phyloP scores from a whole-genome alignment of 2,113 vertebrate genomes.

The Tupaia chinensis region DNA sequence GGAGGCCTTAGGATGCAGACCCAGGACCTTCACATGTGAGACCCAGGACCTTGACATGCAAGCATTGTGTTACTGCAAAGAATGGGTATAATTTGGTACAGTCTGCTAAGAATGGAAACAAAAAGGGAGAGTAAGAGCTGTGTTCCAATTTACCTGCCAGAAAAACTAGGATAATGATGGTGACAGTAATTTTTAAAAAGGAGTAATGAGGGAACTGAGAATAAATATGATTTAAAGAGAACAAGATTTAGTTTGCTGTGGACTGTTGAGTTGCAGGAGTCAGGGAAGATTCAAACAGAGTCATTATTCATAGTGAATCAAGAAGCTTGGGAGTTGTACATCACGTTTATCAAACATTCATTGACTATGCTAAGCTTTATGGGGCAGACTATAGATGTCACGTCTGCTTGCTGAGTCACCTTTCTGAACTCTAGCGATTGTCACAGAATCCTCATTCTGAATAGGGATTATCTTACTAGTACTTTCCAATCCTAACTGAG shows the following conservation, averaged over 20 bases:
- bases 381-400: neutral
- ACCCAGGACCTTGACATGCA: too few species aligned
- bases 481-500: neutral
- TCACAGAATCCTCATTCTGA: neutral
- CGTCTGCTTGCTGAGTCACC: neutral
- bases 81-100: neutral
- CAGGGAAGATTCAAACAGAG: neutral
- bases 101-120: neutral
- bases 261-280: neutral
- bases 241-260: neutral
- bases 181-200: neutral
- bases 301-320: neutral
- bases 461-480: neutral
- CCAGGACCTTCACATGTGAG: too few species aligned
- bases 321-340: neutral
- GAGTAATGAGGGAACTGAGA: neutral
- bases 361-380: neutral
- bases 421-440: neutral
- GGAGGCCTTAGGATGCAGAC: too few species aligned
- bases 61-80: too few species aligned
- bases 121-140: neutral
- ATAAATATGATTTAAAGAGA: neutral
- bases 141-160: neutral
- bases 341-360: neutral
- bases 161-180: neutral